Conservation (phyloP, 2,797 vertebrate genomes). For the Enteromius trimaculatus region DNA sequence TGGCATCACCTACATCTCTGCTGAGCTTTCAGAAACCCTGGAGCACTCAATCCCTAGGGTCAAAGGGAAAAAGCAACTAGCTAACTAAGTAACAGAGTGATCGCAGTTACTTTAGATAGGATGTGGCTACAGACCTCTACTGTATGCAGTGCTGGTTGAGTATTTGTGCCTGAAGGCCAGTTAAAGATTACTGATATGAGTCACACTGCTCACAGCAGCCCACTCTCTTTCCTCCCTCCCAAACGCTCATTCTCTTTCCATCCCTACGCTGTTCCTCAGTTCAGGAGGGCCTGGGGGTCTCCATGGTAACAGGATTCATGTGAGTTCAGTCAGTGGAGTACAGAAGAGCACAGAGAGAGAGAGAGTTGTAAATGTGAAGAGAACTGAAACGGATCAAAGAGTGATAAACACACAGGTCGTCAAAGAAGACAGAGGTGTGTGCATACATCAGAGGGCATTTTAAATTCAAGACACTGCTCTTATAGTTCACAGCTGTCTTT, state of each 20-base stretch:
- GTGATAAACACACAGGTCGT: slow-evolving; percentile 29
- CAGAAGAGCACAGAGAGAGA: slow-evolving; percentile 35
- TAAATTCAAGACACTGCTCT: slow-evolving; percentile 31
- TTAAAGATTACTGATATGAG: slow-evolving; percentile 63
- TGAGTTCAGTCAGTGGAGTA: slow-evolving; percentile 58
- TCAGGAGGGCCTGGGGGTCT: slow-evolving; percentile 65
- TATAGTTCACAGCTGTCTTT: slow-evolving; percentile 28
- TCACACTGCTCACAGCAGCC: slow-evolving; percentile 58
- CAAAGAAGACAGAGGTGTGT: slow-evolving; percentile 31
- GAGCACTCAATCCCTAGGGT: not conserved
- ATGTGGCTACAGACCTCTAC: slow-evolving; percentile 31
- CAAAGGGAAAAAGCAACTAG: not conserved
- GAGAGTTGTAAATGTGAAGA: slow-evolving; percentile 41
- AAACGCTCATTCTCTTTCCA: slow-evolving; percentile 11
- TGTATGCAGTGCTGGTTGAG: slow-evolving; percentile 44
- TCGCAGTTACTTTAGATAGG: slow-evolving; percentile 19
- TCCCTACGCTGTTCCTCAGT: slow-evolving; percentile 41
- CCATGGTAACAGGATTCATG: slow-evolving; percentile 78
- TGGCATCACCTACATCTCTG: not conserved
- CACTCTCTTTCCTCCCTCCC: slow-evolving; percentile 41
- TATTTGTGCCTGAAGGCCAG: slow-evolving; percentile 60
- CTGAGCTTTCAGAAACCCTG: not conserved
- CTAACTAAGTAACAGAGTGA: not conserved
- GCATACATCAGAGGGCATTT: not conserved
- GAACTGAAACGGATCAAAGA: slow-evolving; percentile 15